Base-by-base conservation (phyloP, 2,113 vertebrate genomes). In the Dendropsophus ebraccatus region DNA sequence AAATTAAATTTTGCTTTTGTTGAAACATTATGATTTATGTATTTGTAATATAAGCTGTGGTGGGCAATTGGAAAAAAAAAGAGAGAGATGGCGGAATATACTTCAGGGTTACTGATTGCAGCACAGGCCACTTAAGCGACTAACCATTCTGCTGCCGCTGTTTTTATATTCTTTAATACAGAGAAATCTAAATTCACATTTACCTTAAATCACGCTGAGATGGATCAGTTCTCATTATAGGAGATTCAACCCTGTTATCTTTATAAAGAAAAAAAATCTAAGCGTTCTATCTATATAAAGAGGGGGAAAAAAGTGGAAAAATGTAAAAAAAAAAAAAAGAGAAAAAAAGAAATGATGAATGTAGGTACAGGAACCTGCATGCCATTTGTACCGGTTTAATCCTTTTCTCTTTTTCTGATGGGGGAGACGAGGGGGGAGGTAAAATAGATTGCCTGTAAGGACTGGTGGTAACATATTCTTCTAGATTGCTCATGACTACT, bases 11-110 rank as follows among this genome's bases (percentile, higher is more conserved):
- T 95, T 96, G 95, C 96, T 97, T 97, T 97, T 97, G 95, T 96
- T 97, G 95, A 97, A 97, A 97, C 96, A 96, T 97, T 97, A 97
- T 99, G 96, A 99, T 99, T 99, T 99, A 99, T 99, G 96, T 96
- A 97, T 96, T 95, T 95, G 94, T 96, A 97, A 97, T 96, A 94
- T 93, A 96, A 94, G 94, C 92, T 94, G 93, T 90, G 92, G 94
- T 94, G 93, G 92, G 94, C 93, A 94, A 93, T 92, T 93, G 94
- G 84, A 87, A 83, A 89, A 91, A 89, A 90, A 90, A 92, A 90
- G 79, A 76, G 35, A 73, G 56, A 90, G 90, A 91, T 93, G 91
- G 87, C 91, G 75, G 92, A 90, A 88, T 89, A 89, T 91, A 91
- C 91, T 90, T 93, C 91, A 91, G 91, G 92, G 93, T 91, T 93